Evolutionary conservation across 2,888 invertebrate genomes (phyloP).

Genomic region (Neoaliturus tenellus): DNA sequence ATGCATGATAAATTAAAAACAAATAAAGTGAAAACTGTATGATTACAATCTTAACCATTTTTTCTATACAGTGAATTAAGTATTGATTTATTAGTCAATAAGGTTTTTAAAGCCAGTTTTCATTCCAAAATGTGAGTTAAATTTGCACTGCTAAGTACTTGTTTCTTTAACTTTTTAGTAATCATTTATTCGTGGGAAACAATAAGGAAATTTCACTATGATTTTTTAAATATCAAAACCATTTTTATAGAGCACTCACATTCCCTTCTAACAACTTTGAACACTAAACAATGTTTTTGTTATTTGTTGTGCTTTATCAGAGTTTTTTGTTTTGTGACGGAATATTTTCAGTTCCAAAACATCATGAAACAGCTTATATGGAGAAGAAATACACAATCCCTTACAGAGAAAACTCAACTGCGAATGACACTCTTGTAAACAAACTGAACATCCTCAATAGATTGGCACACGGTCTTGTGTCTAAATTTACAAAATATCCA

Average conservation of each 20-base stretch:
- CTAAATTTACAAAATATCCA: not conserved
- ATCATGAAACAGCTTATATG: conserved; percentile 23
- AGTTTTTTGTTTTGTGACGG: not conserved
- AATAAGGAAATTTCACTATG: too few species aligned
- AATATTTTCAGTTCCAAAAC: conserved; percentile 33
- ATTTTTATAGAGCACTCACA: too few species aligned
- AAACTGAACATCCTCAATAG: not conserved
- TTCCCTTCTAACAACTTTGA: too few species aligned
- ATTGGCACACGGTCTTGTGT: not conserved
- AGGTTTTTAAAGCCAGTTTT: too few species aligned
- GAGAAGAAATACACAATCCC: conserved; percentile 31
- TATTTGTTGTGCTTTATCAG: not conserved
- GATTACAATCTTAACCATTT: not conserved
- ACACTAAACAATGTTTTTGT: too few species aligned
- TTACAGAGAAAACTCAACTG: not conserved
- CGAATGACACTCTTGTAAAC: not conserved
- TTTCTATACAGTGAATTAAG: too few species aligned
- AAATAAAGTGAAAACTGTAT: not conserved
- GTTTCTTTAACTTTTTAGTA: too few species aligned
- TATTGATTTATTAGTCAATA: too few species aligned
- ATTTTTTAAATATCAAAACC: too few species aligned
- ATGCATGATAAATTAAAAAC: not conserved
- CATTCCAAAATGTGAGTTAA: too few species aligned
- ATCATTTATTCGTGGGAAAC: too few species aligned
- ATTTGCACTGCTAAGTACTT: not conserved